Base-by-base conservation (phyloP, 2,113 vertebrate genomes). In the Acinonyx jubatus region DNA sequence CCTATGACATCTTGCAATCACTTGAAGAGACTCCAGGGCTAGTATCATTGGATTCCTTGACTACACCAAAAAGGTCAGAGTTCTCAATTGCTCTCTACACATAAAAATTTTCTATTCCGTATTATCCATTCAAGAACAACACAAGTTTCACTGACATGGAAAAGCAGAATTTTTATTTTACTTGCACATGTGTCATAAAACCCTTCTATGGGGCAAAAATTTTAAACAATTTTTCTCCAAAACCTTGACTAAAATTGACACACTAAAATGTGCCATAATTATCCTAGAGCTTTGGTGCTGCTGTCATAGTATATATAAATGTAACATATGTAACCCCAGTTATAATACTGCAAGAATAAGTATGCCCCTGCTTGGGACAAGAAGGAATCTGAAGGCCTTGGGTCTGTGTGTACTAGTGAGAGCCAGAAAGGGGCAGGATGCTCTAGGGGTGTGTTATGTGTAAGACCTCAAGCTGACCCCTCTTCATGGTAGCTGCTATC, bases 151-250 rank as follows among this genome's bases (percentile, higher is more conserved):
- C 55, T 57, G 55, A 76, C 81, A 65, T 52, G 55, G 55, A 74
- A 84, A 84, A 93, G 55, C 55, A 76, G 41, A 93, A 50, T 85
- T 93, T 50, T 85, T 27, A 93, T 38, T 93, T 85, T 76, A 76
- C 61, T 38, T 76, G 52, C 10, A 74, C 80, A 84, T 48, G 55
- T 65, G 7, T 85, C 91, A 85, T 41, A 36, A 85, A 76, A 85
- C 33, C 41, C 7, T 76, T 65, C 15, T 65, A 85, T 23, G 7
- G 13, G 25, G 25, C 16, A 50, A 84, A 74, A 4, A 31, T 50
- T 31, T 93, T 23, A 50, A 84, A 50, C 23, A 74, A 10, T 31
- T 93, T 93, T 84, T 50, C 33, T 18, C 52, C 23, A 93, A 48
- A 52, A 38, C 41, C 81, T 84, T 73, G 33, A 65, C 50, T 84